Evolutionary conservation across 2,113 vertebrate genomes (phyloP).

Genomic region (Chaetura pelagica): DNA sequence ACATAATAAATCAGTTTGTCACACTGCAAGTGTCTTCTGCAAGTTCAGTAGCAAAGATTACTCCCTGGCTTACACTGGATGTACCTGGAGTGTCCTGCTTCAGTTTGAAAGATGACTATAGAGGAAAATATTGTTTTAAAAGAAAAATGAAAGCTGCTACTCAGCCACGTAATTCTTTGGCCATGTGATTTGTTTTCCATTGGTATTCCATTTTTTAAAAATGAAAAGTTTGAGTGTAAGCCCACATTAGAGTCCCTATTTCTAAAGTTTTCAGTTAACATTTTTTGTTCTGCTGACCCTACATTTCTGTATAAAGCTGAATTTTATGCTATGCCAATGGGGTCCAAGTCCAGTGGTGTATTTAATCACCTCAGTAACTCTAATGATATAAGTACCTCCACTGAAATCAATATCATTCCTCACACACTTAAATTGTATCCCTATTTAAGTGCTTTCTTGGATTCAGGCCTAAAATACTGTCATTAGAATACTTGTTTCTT

Average conservation of each 20-base stretch:
- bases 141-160: background rate
- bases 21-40: fast-evolving
- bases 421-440: background rate
- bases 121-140: fast-evolving
- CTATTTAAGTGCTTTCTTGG: slow-evolving; percentile 53
- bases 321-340: background rate
- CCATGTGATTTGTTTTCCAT: background rate
- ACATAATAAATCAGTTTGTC: background rate
- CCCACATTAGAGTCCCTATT: background rate
- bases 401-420: slow-evolving; percentile 30
- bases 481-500: background rate
- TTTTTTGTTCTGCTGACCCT: background rate
- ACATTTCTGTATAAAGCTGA: background rate
- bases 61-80: background rate
- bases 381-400: background rate
- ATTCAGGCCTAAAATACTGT: background rate
- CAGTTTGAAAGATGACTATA: background rate
- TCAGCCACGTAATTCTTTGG: background rate
- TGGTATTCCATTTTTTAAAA: background rate
- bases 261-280: background rate
- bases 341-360: background rate
- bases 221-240: background rate
- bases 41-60: background rate
- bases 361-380: slow-evolving; percentile 16
- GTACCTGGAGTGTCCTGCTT: background rate